phyloP scores from a whole-genome alignment of 2,113 vertebrate genomes.

The Cercopithecus mona region DNA sequence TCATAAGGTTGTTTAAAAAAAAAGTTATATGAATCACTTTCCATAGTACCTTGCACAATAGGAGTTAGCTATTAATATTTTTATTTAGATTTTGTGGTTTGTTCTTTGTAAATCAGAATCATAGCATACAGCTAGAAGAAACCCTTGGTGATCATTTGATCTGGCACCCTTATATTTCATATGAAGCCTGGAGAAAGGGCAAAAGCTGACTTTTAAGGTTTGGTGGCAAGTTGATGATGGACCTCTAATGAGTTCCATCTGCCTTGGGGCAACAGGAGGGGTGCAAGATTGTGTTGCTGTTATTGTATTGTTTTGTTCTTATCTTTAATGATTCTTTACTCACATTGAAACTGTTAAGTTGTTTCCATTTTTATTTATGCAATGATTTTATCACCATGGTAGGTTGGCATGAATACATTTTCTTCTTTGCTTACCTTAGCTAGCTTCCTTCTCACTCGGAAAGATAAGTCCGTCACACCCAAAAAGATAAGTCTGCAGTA shows the following conservation, averaged over 20 bases:
- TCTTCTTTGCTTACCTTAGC: constrained; percentile 1
- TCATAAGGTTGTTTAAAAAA: background rate
- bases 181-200: background rate
- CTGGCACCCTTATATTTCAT: background rate
- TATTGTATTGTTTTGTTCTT: background rate
- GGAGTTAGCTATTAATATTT: background rate
- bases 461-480: constrained; percentile 22
- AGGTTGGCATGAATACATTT: background rate
- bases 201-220: background rate
- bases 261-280: background rate
- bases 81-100: constrained; percentile 25
- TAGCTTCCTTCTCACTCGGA: constrained; percentile 23
- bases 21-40: constrained; percentile 27
- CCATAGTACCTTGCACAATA: background rate
- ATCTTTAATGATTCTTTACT: background rate
- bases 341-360: constrained; percentile 22
- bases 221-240: background rate
- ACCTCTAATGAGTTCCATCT: background rate
- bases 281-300: background rate
- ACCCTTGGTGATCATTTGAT: constrained; percentile 12
- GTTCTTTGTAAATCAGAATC: background rate
- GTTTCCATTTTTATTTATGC: constrained; percentile 9
- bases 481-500: background rate
- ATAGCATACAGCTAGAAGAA: background rate
- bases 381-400: background rate